Percentiles rank a stretch among this genome's conserved stretches.
These are phyloP conservation scores for Pocillopora verrucosa DNA, from an alignment of 64 coral and sea anemone species.

Conservation along the genomic window DNA sequence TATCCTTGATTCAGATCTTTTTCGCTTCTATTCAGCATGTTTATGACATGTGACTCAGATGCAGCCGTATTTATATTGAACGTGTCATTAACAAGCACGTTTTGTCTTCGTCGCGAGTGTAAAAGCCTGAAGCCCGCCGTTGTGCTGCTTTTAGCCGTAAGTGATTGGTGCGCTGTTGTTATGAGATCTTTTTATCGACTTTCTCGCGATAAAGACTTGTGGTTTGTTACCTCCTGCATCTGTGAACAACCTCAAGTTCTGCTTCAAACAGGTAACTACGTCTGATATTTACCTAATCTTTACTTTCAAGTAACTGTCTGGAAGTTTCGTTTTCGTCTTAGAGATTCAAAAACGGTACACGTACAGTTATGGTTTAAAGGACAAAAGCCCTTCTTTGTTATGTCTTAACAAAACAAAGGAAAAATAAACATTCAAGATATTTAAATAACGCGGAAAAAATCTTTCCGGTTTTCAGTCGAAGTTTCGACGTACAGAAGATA, in stretches of 20 bases:
- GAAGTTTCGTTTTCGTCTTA: too few relatives aligned
- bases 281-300: not conserved
- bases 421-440: too few relatives aligned
- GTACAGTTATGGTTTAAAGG: too few relatives aligned
- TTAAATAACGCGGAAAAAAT: too few relatives aligned
- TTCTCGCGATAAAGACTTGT: not conserved
- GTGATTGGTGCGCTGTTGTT: not conserved
- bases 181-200: not conserved
- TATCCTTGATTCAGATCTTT: not conserved
- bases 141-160: not conserved
- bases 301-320: too few relatives aligned
- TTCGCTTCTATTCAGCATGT: not conserved
- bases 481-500: too few relatives aligned
- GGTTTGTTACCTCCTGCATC: not conserved
- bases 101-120: constrained; percentile 18
- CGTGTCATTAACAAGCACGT: not conserved
- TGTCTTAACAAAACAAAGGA: too few relatives aligned
- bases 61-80: not conserved
- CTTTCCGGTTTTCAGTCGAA: too few relatives aligned
- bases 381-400: too few relatives aligned
- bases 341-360: too few relatives aligned
- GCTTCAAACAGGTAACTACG: constrained; percentile 20
- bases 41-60: constrained; percentile 16
- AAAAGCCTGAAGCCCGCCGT: not conserved
- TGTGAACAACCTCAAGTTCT: constrained; percentile 27